Conservation (phyloP, 2,797 vertebrate genomes). For the Capromys pilorides region DNA sequence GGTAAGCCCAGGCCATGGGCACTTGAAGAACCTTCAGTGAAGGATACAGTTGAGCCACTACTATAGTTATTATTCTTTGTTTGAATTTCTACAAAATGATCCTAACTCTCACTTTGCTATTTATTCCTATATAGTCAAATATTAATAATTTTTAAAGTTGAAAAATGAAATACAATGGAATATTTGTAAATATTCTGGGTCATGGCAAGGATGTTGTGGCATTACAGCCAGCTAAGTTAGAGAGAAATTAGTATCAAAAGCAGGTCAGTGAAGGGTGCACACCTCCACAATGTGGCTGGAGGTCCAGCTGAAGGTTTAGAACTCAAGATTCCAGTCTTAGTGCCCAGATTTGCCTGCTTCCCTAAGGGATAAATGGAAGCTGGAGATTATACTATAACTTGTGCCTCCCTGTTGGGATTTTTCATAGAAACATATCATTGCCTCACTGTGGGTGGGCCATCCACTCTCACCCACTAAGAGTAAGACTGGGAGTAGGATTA, state of each 20-base stretch:
- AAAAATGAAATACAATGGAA: background rate
- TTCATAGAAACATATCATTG: background rate
- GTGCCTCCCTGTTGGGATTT: background rate
- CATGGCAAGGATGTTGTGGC: background rate
- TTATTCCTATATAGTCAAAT: conserved; percentile 11
- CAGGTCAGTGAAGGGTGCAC: background rate
- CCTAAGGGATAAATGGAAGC: background rate
- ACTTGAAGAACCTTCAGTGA: background rate
- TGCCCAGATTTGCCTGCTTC: background rate
- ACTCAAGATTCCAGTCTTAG: background rate
- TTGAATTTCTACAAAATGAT: conserved; percentile 17
- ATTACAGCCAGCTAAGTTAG: background rate
- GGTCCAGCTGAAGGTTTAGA: background rate
- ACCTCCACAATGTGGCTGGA: background rate
- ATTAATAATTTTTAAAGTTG: conserved; percentile 27
- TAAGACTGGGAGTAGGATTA: no score
- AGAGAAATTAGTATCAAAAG: background rate
- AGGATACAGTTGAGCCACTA: background rate
- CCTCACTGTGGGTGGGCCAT: background rate
- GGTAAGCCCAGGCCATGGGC: background rate
- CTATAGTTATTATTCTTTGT: background rate
- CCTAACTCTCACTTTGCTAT: background rate
- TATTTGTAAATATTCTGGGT: conserved; percentile 14
- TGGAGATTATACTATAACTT: background rate
- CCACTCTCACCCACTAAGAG: background rate